Evolutionary conservation across 2,888 invertebrate genomes (phyloP).

Genomic region (Drosophila nigricruria): DNA sequence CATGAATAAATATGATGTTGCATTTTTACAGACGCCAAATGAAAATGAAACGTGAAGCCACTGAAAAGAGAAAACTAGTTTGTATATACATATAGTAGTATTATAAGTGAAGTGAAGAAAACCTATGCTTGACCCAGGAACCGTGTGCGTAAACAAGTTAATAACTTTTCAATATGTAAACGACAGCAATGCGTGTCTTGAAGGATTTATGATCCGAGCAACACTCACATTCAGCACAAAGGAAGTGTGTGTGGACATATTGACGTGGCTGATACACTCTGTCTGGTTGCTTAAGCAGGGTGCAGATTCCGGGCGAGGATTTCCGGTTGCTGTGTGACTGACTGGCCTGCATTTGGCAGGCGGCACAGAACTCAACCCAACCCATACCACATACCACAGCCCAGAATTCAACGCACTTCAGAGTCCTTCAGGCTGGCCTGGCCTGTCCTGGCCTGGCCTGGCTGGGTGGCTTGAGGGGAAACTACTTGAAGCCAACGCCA

Average conservation of each 20-base stretch:
- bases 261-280: constrained; percentile 59
- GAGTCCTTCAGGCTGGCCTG: constrained; percentile 33
- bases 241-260: constrained; percentile 64
- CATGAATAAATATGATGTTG: constrained; percentile 69
- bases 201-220: constrained; percentile 66
- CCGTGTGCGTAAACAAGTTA: constrained; percentile 30
- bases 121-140: neutral
- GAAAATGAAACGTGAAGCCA: constrained; percentile 42
- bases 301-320: constrained; percentile 15
- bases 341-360: constrained; percentile 54
- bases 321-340: constrained; percentile 27
- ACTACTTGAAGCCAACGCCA: constrained; percentile 46
- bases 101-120: constrained; percentile 2
- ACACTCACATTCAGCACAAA: constrained; percentile 46
- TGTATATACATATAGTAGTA: neutral
- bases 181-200: constrained; percentile 42
- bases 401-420: constrained; percentile 28
- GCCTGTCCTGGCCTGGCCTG: constrained; percentile 4
- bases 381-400: constrained; percentile 2
- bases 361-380: constrained; percentile 15
- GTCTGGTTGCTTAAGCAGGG: constrained; percentile 41
- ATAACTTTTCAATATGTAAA: constrained; percentile 53
- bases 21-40: constrained; percentile 27
- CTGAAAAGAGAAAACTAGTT: constrained; percentile 39
- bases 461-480: neutral